Conservation (phyloP, 37 sponge, comb jelly and placozoan genomes). For the Petrosia ficiformis region DNA sequence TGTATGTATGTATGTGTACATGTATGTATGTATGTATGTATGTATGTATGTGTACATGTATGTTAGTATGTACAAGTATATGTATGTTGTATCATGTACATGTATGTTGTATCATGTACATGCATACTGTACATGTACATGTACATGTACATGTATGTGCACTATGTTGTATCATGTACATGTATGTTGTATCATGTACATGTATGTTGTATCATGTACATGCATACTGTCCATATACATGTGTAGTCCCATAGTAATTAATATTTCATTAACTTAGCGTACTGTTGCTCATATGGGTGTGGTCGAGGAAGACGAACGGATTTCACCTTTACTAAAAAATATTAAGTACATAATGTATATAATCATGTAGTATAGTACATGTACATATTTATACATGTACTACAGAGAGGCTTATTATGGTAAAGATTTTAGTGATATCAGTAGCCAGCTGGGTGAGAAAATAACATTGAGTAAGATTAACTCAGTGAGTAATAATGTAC, state of each 20-base stretch:
- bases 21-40: too few species aligned
- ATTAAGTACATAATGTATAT: conserved; percentile 20
- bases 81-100: too few species aligned
- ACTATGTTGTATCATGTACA: too few species aligned
- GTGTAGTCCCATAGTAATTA: not conserved
- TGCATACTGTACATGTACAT: too few species aligned
- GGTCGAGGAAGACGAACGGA: conserved; percentile 87
- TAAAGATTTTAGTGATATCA: conserved; percentile 34
- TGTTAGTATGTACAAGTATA: too few species aligned
- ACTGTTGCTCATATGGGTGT: conserved; percentile 43
- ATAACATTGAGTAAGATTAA: conserved; percentile 44
- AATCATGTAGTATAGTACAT: not conserved
- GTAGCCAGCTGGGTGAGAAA: conserved; percentile 28
- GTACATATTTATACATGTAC: not conserved
- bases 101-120: too few species aligned
- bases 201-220: too few species aligned
- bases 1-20: too few species aligned
- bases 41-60: too few species aligned
- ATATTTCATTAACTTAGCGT: not conserved
- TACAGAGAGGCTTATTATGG: conserved; percentile 56
- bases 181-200: too few species aligned
- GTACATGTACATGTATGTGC: too few species aligned
- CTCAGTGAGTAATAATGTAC: conserved; percentile 11
- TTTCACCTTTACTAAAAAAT: conserved; percentile 51
- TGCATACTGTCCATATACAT: too few species aligned